These are phyloP conservation scores for Tragulus kanchil DNA, from an alignment of 2,113 vertebrate genomes.

Conservation along the genomic window DNA sequence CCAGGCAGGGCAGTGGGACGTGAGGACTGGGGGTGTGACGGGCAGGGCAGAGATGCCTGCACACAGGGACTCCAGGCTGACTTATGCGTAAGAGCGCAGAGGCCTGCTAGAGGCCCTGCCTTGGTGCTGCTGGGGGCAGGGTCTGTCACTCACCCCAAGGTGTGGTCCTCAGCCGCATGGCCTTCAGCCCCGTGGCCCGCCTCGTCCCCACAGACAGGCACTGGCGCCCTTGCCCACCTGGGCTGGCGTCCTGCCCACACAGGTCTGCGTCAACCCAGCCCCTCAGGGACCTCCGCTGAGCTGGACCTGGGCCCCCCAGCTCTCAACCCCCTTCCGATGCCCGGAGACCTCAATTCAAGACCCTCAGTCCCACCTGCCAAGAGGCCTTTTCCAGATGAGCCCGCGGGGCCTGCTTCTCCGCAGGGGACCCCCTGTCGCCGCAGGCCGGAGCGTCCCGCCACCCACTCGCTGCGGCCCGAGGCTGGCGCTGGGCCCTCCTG, in stretches of 20 bases:
- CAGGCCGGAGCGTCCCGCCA: neutral
- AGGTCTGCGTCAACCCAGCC: neutral
- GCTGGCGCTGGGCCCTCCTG: neutral
- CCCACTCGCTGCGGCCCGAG: neutral
- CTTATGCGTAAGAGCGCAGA: too few species aligned
- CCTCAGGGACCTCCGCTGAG: neutral
- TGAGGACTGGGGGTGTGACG: neutral
- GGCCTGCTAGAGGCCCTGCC: neutral
- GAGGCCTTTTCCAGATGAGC: neutral
- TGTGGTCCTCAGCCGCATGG: neutral
- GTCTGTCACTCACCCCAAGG: neutral
- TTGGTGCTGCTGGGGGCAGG: too few species aligned
- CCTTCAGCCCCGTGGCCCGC: rapidly evolving
- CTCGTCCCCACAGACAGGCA: neutral
- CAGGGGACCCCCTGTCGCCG: neutral
- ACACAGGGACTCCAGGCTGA: rapidly evolving
- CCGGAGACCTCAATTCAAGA: neutral
- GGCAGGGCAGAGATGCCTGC: neutral
- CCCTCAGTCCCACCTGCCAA: neutral
- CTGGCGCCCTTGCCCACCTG: too few species aligned
- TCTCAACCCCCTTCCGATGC: neutral
- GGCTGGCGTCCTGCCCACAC: neutral
- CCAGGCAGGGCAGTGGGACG: neutral
- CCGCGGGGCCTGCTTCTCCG: neutral
- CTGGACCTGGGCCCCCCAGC: neutral